A percentile compares a stretch with the other conserved stretches of the same genome.
phyloP scores from a whole-genome alignment of 2,888 invertebrate species.

The Scotopteryx bipunctaria region DNA sequence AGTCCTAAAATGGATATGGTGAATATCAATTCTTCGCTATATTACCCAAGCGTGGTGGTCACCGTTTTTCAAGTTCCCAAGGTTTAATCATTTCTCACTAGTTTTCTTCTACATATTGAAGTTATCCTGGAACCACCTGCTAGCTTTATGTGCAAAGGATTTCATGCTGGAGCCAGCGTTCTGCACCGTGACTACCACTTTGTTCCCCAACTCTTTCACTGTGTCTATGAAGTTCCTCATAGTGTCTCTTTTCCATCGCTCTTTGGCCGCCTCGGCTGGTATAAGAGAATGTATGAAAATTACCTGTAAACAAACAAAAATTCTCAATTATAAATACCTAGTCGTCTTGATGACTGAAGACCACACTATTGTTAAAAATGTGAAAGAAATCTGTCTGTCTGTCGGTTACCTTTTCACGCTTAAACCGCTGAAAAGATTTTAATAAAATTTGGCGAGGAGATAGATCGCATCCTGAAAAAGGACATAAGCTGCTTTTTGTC shows the following conservation, averaged over 20 bases:
- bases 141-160: constrained; percentile 27
- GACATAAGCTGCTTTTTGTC: too few relatives aligned
- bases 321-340: too few relatives aligned
- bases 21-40: too few relatives aligned
- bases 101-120: constrained; percentile 16
- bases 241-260: constrained; percentile 31
- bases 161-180: constrained; percentile 33
- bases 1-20: too few relatives aligned
- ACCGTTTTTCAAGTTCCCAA: not conserved
- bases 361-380: constrained; percentile 11
- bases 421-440: too few relatives aligned
- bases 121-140: constrained; percentile 35
- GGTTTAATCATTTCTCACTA: not conserved
- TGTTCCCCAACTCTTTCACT: constrained; percentile 34
- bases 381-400: too few relatives aligned
- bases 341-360: too few relatives aligned
- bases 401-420: too few relatives aligned
- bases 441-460: too few relatives aligned
- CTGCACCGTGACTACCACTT: constrained; percentile 26
- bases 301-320: constrained; percentile 26
- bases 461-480: too few relatives aligned
- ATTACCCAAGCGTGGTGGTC: too few relatives aligned
- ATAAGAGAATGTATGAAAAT: constrained; percentile 33
- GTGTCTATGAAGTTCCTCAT: constrained; percentile 32
- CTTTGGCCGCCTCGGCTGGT: constrained; percentile 27